Conservation (phyloP, 2,797 vertebrate genomes). For the Furcifer pardalis region DNA sequence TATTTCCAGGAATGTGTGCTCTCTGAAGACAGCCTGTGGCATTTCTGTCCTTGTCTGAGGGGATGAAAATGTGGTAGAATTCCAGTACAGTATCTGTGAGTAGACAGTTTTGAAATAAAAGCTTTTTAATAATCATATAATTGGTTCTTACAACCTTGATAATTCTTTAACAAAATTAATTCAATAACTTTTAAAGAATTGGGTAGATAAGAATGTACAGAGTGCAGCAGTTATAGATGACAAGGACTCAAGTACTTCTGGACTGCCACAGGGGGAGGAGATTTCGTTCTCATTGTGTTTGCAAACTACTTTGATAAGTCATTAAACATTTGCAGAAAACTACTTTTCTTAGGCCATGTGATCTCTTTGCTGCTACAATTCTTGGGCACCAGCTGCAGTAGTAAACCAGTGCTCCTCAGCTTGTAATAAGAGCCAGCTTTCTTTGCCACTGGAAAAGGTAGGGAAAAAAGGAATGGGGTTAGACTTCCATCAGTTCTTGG, state of each 20-base stretch:
- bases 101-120: neutral
- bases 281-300: slow-evolving; percentile 23
- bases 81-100: neutral
- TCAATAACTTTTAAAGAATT: neutral
- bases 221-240: neutral
- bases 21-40: neutral
- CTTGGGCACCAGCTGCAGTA: slow-evolving; percentile 28
- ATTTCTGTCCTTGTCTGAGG: neutral
- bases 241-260: neutral
- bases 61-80: slow-evolving; percentile 2
- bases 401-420: slow-evolving; percentile 43
- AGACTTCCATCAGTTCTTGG: slow-evolving; percentile 29
- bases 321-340: slow-evolving; percentile 25
- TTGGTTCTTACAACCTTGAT: neutral
- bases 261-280: slow-evolving; percentile 10
- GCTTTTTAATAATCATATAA: neutral
- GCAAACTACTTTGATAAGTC: slow-evolving; percentile 40
- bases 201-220: neutral
- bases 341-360: neutral
- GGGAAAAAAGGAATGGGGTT: slow-evolving; percentile 28
- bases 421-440: slow-evolving; percentile 48
- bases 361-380: slow-evolving; percentile 15
- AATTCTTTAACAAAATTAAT: too few relatives aligned
- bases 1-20: neutral
- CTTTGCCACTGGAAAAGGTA: slow-evolving; percentile 25